Evolutionary conservation across 2,888 invertebrate genomes (phyloP), one percentile per base, ranked within the genome.

Genomic region (Colostygia pectinataria): DNA sequence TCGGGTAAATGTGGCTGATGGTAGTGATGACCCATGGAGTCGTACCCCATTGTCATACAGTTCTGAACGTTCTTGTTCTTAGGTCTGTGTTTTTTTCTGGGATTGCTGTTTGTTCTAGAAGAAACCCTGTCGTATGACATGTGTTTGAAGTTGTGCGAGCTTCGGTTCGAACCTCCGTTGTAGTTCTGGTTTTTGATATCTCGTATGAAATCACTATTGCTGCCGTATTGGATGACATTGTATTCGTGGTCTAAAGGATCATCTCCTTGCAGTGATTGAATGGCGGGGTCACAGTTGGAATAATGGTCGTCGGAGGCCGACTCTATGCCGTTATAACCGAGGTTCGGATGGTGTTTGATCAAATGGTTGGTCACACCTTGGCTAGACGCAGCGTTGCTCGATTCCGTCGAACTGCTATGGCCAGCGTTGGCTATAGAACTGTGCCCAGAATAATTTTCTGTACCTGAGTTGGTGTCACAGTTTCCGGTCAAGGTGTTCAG

Each of bases 361-460:
- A 91, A 66, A 66, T 91, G 91, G 57, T 91, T 91, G 12, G 89
- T 85, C 20, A 87, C 90, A 12, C 90, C 90, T 60, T 90, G 90
- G 54, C 90, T 90, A 4, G 91, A 90, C 0, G 90, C 81, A 0
- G 91, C 91, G 55, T 91, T 90, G 56, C 91, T 91, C 0, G 91
- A 91, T 64, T 91, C 91, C 0, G 91, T 91, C 0, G 90, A 91
- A 53, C 90, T 90, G 57, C 91, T 91, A 44, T 91, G 91, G 0
- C 90, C 91, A 38, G 90, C 90, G 58, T 90, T 91, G 1, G 90
- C 91, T 57, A 91, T 91, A 6, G 92, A 92, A 64, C 93, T 89
- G 63, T 93, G 93, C 0, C 93, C 88, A 2, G 93, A 93, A 53
- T 92, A 92, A 60, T 93, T 92, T 67, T 93, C 93, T 3, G 92